Evolutionary conservation across 2,888 invertebrate species (phyloP), one percentile per base, ranked within the genome.

Genomic region (Agrotis segetum): DNA sequence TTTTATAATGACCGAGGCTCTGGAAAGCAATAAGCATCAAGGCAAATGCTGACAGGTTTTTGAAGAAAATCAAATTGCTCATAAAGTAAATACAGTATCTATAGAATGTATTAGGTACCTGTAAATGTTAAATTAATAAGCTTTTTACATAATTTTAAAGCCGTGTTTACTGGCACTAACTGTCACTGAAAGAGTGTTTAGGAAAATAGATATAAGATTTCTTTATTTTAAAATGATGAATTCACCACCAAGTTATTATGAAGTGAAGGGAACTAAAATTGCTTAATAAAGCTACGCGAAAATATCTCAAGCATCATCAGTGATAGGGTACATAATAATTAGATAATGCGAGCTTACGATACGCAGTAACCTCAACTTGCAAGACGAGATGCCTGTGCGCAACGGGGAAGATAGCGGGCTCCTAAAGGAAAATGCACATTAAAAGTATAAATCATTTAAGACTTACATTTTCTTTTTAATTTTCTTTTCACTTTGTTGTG

Each of bases 391-490:
- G 81, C 83, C 78, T 76, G n/a, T 69, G 73, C 71, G 65, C 82
- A 87, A 84, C 88, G 82, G 81, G 77, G 82, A 82, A 82, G 74
- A 77, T 83, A 82, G 88, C 85, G 80, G 81, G 56, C 69, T 72
- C 67, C 17, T 66, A 65, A 77, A 73, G 79, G 73, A 11, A 71
- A 72, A 78, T 74, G 49, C 71, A 84, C 67, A 81, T 67, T 70
- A 55, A 53, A 19, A 40, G 58, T 14, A 29, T 34, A 19, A 17
- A 47, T 14, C 0, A 50, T 34, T 14, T 34, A 17, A 34, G 34
- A 34, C 9, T n/a, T 34, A 34, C 34, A 34, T 34, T 34, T 34
- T 34, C 3, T 6, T 34, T 34, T 34, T 34, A 34, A 34, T 9
- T 34, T 7, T 7, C 0, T 9, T 9, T 5, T 34, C 9, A 9